A percentile compares a stretch with the other conserved stretches of the same genome.
phyloP scores from a whole-genome alignment of 2,113 vertebrate genomes.

The Archocentrus centrarchus region DNA sequence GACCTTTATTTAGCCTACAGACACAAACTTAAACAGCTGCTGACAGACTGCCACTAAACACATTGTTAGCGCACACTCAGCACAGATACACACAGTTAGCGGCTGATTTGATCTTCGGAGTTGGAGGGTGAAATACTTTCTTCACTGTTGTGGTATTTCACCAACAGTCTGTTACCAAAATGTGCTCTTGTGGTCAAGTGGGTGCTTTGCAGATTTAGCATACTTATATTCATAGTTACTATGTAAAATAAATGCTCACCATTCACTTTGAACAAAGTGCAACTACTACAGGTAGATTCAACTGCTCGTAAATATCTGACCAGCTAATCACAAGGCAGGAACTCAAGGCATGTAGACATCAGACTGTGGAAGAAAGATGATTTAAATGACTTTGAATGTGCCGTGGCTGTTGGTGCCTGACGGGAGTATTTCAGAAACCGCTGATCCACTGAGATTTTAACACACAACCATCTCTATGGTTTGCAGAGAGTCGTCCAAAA shows the following conservation, averaged over 20 bases:
- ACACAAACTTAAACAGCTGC: constrained; percentile 9
- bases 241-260: background rate
- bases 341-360: background rate
- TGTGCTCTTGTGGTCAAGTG: background rate
- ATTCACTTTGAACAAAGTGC: background rate
- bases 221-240: background rate
- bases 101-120: background rate
- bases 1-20: constrained; percentile 14
- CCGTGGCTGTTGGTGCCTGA: too few species aligned
- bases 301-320: background rate
- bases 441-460: too few species aligned
- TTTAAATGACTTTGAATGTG: too few species aligned
- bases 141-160: constrained; percentile 7
- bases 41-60: constrained; percentile 57
- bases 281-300: background rate
- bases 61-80: constrained; percentile 43
- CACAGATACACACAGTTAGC: constrained; percentile 15
- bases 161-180: background rate
- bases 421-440: too few species aligned
- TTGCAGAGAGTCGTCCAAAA: too few species aligned
- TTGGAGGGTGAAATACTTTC: background rate
- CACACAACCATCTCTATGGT: too few species aligned
- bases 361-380: too few species aligned
- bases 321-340: background rate
- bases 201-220: background rate